These are phyloP conservation scores for Tetranychus piercei DNA, from an alignment of 2,888 invertebrate genomes.

Conservation along the genomic window DNA sequence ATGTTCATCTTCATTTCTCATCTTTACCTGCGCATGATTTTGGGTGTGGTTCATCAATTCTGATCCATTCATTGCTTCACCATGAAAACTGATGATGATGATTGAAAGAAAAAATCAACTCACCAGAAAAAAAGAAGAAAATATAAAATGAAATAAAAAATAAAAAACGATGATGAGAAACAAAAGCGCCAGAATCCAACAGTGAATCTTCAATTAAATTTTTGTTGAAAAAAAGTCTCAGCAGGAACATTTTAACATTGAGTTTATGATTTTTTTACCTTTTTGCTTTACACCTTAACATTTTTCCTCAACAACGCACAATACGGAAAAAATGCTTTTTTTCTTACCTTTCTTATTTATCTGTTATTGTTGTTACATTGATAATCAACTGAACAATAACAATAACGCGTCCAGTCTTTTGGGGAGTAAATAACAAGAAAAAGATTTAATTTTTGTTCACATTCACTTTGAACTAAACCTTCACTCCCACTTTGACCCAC, in stretches of 20 bases:
- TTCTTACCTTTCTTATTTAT: neutral
- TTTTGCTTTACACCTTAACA: neutral
- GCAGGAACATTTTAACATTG: neutral
- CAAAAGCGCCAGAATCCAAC: neutral
- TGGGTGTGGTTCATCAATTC: conserved; percentile 1
- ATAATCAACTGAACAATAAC: neutral
- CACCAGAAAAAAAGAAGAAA: too few relatives aligned
- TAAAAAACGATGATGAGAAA: neutral
- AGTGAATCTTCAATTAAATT: conserved; percentile 1
- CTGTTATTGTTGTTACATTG: neutral
- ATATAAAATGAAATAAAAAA: too few relatives aligned
- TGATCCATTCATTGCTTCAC: neutral
- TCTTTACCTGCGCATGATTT: neutral
- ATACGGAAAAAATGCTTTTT: neutral
- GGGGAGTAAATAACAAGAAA: neutral
- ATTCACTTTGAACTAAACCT: too few relatives aligned
- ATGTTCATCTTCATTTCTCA: neutral
- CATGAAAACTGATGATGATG: too few relatives aligned
- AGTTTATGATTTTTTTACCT: neutral
- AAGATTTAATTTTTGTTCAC: too few relatives aligned
- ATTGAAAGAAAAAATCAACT: too few relatives aligned
- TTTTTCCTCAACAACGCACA: neutral
- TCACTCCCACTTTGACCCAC: too few relatives aligned
- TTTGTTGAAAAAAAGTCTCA: neutral
- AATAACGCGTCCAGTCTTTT: neutral